phyloP scores from a whole-genome alignment of 2,888 invertebrate species.

The Drosophila rubida region DNA sequence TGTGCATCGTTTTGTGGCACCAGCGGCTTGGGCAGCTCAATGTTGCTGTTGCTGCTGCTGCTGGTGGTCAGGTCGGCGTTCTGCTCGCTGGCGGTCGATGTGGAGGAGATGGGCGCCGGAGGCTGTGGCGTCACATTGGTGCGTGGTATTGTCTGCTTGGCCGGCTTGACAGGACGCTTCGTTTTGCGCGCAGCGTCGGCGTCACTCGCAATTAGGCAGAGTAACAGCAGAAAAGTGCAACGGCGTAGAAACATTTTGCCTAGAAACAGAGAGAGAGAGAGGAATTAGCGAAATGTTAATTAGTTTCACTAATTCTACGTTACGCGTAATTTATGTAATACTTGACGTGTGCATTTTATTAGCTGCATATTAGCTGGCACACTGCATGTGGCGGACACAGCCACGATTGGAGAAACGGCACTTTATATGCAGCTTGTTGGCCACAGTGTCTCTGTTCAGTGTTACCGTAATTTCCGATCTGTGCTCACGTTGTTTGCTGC shows the following conservation, averaged over 20 bases:
- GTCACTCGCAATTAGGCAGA: constrained; percentile 82
- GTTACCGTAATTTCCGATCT: constrained; percentile 19
- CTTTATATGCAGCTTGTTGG: constrained; percentile 33
- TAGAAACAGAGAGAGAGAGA: constrained; percentile 19
- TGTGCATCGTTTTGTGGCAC: constrained; percentile 59
- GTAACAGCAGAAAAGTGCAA: constrained; percentile 79
- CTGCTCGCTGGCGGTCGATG: constrained; percentile 41
- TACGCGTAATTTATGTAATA: constrained; percentile 77
- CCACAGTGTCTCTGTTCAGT: constrained; percentile 11
- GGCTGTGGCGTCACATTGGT: constrained; percentile 82
- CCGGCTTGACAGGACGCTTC: constrained; percentile 83
- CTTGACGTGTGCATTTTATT: constrained; percentile 66
- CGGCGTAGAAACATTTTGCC: constrained; percentile 83
- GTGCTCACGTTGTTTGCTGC: constrained; percentile 16
- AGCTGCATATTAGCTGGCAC: constrained; percentile 45
- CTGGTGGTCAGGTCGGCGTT: constrained; percentile 42
- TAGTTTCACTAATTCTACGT: constrained; percentile 66
- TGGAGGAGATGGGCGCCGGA: constrained; percentile 45
- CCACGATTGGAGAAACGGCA: constrained; percentile 58
- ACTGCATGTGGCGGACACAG: constrained; percentile 46
- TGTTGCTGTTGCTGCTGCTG: constrained; percentile 46
- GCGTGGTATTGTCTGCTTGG: constrained; percentile 83
- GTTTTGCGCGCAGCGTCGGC: constrained; percentile 83
- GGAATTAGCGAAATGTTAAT: constrained; percentile 64
- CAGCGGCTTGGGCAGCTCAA: constrained; percentile 82